Base-by-base conservation (phyloP, 2,113 vertebrate species). In the Tautogolabrus adspersus region DNA sequence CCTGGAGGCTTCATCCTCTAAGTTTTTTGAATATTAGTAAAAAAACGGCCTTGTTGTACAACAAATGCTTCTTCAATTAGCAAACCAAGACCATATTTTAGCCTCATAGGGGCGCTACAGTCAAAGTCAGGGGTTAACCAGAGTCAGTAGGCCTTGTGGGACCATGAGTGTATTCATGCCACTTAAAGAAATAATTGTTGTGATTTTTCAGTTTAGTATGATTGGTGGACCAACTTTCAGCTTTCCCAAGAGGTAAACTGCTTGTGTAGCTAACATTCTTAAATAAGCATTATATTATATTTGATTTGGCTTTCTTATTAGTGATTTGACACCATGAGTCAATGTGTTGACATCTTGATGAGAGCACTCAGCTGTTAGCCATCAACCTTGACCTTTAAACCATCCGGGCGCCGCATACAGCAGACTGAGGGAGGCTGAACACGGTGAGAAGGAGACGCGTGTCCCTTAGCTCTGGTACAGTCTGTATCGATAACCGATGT, bases 401-500 rank as follows among this genome's bases (percentile, higher is more conserved):
- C 62, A 37, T n/a, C 30, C 5, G 6, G 30, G 30, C 30, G 30
- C 42, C 42, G 64, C 54, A 8, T 21, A 38, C 55, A 40, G 38
- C 63, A 11, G 57, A 49, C 26, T 2, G 26, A 34, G 70, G 1
- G 40, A 30, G 57, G 69, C 85, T 75, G 46, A 44, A 42, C 51
- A 44, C 72, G 34, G 30, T 37, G 72, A 76, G 79, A 23, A 1
- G 37, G 62, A 52, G 66, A 5, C 1, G 9, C 10, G 81, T 70
- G 46, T 57, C 69, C 82, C 74, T 72, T 9, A 49, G 71, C 65
- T 72, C 66, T 23, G 44, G 66, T 66, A 34, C 68, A 22, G 59
- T 85, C 66, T 57, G 44, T 84, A 89, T 91, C 80, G 91, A 56
- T 91, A 92, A 91, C 87, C 90, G 49, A 88, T 91, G 75, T 7